phyloP scores from a whole-genome alignment of 2,113 vertebrate species.

The Australoheros scitulus region DNA sequence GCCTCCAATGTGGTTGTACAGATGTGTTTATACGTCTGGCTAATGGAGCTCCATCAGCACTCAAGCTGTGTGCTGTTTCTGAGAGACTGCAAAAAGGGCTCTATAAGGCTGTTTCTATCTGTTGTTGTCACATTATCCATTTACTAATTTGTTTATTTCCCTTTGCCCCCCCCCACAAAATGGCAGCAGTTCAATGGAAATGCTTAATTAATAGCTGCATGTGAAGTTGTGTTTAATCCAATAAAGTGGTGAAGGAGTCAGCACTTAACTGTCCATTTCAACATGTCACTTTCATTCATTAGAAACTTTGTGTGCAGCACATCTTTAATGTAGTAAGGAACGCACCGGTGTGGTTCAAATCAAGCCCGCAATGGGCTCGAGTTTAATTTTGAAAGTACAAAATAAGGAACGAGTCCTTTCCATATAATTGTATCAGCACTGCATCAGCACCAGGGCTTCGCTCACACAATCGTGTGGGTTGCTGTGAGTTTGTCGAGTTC shows the following conservation, averaged over 20 bases:
- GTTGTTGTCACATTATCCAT: conserved; percentile 59
- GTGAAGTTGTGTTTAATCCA: conserved; percentile 41
- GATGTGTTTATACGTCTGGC: conserved; percentile 51
- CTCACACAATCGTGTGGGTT: not conserved
- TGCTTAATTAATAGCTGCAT: conserved; percentile 64
- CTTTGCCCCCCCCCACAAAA: not conserved
- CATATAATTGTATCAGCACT: not conserved
- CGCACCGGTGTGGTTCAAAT: not conserved
- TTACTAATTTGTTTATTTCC: conserved; percentile 60
- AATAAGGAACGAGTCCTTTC: not conserved
- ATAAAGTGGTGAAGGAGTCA: conserved; percentile 27
- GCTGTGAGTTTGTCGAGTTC: not conserved
- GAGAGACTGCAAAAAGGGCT: conserved; percentile 37
- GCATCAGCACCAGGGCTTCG: not conserved
- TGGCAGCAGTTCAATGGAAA: conserved; percentile 43
- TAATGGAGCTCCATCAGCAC: conserved; percentile 64
- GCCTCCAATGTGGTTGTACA: conserved; percentile 48
- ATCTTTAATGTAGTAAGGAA: not conserved
- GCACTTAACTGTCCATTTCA: conserved; percentile 37
- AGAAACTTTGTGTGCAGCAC: not conserved
- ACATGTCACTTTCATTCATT: conserved; percentile 19
- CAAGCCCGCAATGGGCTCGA: not conserved
- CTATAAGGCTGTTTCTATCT: conserved; percentile 53
- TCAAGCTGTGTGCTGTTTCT: conserved; percentile 55
- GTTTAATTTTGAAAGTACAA: not conserved